Conservation (phyloP, 2,888 invertebrate genomes). For the Baronia brevicornis region DNA sequence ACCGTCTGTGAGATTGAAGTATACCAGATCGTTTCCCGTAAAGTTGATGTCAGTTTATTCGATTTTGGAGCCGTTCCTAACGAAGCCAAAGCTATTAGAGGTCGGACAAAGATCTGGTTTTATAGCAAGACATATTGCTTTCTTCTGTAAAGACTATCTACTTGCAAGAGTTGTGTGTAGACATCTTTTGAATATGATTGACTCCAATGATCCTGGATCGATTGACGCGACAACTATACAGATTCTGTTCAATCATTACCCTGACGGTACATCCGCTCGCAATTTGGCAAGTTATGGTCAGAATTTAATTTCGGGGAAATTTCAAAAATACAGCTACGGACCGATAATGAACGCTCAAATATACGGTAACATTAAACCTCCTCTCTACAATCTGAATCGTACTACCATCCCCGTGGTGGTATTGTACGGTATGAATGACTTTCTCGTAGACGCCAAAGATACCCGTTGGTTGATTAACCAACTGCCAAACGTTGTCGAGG, state of each 20-base stretch:
- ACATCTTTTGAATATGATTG: constrained; percentile 10
- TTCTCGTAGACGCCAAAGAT: constrained; percentile 30
- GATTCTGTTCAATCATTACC: constrained; percentile 24
- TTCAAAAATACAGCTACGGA: constrained; percentile 33
- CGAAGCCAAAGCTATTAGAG: constrained; percentile 1
- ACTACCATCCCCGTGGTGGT: constrained; percentile 29
- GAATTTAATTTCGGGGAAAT: constrained; percentile 22
- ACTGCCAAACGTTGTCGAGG: constrained; percentile 28
- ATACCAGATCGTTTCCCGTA: constrained; percentile 43
- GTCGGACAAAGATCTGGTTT: background rate
- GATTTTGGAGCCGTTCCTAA: constrained; percentile 22
- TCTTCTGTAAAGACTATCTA: background rate
- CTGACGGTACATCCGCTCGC: constrained; percentile 35
- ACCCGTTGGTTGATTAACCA: constrained; percentile 20
- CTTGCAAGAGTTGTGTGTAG: constrained; percentile 1
- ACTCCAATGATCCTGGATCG: constrained; percentile 19
- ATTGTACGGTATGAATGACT: constrained; percentile 31
- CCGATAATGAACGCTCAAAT: constrained; percentile 22
- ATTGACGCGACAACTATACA: constrained; percentile 22
- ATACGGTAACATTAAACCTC: constrained; percentile 29
- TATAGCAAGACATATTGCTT: background rate
- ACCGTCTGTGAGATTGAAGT: constrained; percentile 71
- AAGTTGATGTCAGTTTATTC: constrained; percentile 23
- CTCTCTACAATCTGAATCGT: constrained; percentile 32
- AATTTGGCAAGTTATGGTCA: constrained; percentile 33